Conservation (phyloP, 2,113 vertebrate genomes). For the Notiomystis cincta region DNA sequence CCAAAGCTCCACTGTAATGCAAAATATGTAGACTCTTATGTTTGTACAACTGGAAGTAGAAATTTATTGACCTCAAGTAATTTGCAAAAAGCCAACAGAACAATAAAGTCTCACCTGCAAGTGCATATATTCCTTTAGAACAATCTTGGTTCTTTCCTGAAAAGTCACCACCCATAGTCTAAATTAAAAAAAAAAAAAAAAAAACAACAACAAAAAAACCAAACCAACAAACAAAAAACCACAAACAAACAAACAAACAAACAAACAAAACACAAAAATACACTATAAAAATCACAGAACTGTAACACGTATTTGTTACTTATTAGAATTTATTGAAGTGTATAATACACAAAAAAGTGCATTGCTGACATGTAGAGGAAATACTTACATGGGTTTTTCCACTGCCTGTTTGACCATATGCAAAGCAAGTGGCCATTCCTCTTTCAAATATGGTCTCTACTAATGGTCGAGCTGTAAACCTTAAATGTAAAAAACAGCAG, state of each 20-base stretch:
- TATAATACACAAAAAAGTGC: background rate
- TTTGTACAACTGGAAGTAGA: background rate
- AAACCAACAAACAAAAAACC: too few species aligned
- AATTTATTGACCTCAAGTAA: background rate
- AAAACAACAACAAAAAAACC: too few species aligned
- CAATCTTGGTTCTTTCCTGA: constrained; percentile 97
- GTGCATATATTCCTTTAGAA: constrained; percentile 94
- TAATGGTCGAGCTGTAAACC: constrained; percentile 93
- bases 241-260: too few species aligned
- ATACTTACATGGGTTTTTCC: constrained; percentile 94
- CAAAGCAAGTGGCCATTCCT: constrained; percentile 97
- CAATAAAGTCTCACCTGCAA: constrained; percentile 79
- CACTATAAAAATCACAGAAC: background rate
- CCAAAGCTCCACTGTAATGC: background rate
- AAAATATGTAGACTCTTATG: background rate
- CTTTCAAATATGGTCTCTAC: constrained; percentile 97
- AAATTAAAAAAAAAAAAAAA: background rate
- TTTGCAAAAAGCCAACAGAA: background rate
- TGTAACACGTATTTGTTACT: background rate
- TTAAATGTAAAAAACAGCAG: constrained; percentile 37
- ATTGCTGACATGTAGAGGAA: background rate
- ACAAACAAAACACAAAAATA: too few species aligned
- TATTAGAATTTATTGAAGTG: background rate
- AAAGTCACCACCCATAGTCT: constrained; percentile 99
- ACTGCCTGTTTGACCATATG: constrained; percentile 96